Base-by-base conservation (phyloP, 2,888 invertebrate species). In the Phyllotreta cruciferae region DNA sequence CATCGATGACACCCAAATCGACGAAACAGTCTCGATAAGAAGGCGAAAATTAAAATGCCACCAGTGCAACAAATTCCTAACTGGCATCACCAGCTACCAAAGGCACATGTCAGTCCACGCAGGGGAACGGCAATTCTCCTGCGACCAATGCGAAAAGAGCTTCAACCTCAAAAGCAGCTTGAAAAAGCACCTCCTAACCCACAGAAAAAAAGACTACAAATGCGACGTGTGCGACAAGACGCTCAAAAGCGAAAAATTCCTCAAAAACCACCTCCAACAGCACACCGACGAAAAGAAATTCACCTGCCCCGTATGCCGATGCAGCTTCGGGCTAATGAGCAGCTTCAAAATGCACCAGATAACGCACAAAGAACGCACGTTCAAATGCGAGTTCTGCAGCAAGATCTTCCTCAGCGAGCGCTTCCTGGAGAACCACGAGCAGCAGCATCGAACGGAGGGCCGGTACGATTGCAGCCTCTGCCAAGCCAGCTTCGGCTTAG, bases 21-120 rank as follows among this genome's bases (percentile, higher is more conserved):
- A 44, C 14, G 10, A 13, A 13, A 47, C 14, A 14, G n/a, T 47
- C 13, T 14, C 14, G 4, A 14, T 14, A 14, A 47, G 34, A n/a
- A 14, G n/a, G 3, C 6, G 34, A 14, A 47, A 47, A 10, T 47
- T 14, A 3, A 47, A 47, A 6, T 47, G 47, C 14, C 14, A 14
- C 14, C 8, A 9, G 14, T 47, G 47, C 14, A 5, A 14, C 14
- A 47, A 47, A 47, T 8, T 14, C 8, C n/a, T 47, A 34, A 47
- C 47, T 1, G 47, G 47, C 7, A 47, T 47, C 14, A 47, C 47
- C 9, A 47, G 47, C 14, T 24, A 24, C 7, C 47, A 47, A 47
- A 47, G 47, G 11, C 47, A 47, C 47, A 11, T 47, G 47, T 10
- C 34, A 3, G 34, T 14, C 24, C 47, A 47, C n/a, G 34, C 47